phyloP scores from a whole-genome alignment of 2,888 invertebrate genomes.

The Cantharis nigra region DNA sequence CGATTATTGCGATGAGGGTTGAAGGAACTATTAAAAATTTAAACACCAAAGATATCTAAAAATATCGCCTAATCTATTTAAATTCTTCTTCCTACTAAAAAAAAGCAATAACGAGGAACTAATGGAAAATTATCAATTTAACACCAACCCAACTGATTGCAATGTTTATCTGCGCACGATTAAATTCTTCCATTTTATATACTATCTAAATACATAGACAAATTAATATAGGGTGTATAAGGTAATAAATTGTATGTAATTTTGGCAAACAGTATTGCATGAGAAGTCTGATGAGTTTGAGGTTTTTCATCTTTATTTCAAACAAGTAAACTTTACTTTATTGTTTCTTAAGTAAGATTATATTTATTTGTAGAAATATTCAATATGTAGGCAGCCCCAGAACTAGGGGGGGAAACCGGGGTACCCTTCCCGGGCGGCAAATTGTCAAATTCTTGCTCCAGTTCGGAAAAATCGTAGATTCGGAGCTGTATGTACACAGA shows the following conservation, averaged over 20 bases:
- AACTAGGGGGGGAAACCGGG: too few relatives aligned
- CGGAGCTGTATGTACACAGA: too few relatives aligned
- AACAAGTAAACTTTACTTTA: too few relatives aligned
- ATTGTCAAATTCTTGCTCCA: too few relatives aligned
- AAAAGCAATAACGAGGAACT: background rate
- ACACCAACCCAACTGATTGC: background rate
- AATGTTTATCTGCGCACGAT: constrained; percentile 28
- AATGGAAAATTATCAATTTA: background rate
- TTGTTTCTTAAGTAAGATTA: too few relatives aligned
- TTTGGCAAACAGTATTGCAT: background rate
- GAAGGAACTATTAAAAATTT: background rate
- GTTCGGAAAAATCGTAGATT: too few relatives aligned
- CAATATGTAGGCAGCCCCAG: too few relatives aligned
- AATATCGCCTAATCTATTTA: background rate
- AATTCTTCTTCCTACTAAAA: background rate
- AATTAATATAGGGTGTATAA: background rate
- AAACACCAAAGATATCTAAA: background rate
- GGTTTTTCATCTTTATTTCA: background rate
- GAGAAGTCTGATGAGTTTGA: background rate
- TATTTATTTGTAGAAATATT: too few relatives aligned
- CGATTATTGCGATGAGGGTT: background rate
- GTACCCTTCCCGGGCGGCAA: too few relatives aligned
- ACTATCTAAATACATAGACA: constrained; percentile 18
- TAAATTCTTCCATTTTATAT: constrained; percentile 26
- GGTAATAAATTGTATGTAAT: background rate